These are phyloP conservation scores for Arctia plantaginis DNA, from an alignment of 2,888 invertebrate species.

Conservation along the genomic window DNA sequence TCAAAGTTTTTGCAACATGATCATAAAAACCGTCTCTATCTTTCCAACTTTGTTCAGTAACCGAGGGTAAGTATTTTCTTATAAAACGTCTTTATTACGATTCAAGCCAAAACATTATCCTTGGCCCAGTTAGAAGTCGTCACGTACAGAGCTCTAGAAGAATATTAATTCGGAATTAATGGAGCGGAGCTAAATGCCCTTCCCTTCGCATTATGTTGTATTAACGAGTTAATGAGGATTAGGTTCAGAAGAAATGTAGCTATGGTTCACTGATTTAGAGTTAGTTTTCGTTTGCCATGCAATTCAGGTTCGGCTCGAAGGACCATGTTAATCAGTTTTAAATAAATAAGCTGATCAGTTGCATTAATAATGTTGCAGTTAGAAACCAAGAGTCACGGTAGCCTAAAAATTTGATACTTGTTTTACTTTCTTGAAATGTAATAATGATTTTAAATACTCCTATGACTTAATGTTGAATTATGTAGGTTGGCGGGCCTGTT, in stretches of 20 bases:
- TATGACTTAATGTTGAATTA: no score
- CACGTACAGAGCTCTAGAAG: slow-evolving; percentile 27
- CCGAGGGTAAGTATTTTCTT: background rate
- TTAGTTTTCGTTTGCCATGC: background rate
- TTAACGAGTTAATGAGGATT: slow-evolving; percentile 13
- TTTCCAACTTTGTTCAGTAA: background rate
- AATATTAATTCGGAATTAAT: slow-evolving; percentile 43
- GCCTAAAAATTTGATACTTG: no score
- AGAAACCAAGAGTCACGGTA: no score
- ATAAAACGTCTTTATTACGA: slow-evolving; percentile 36
- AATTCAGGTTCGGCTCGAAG: background rate
- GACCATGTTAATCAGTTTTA: background rate
- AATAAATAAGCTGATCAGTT: background rate
- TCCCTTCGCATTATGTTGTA: slow-evolving; percentile 4
- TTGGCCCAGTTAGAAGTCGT: slow-evolving; percentile 39
- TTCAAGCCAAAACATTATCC: slow-evolving; percentile 26
- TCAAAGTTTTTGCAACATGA: background rate
- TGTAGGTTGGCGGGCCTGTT: no score
- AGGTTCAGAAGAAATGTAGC: background rate
- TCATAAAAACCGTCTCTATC: background rate
- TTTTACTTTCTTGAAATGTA: no score
- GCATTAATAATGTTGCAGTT: no score
- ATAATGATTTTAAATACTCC: no score
- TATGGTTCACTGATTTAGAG: background rate
- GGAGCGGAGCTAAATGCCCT: slow-evolving; percentile 12